A percentile compares a stretch with the other conserved stretches of the same genome.
These are phyloP conservation scores for Dendroctonus ponderosae DNA, from an alignment of 1,140 invertebrate species.

Conservation along the genomic window DNA sequence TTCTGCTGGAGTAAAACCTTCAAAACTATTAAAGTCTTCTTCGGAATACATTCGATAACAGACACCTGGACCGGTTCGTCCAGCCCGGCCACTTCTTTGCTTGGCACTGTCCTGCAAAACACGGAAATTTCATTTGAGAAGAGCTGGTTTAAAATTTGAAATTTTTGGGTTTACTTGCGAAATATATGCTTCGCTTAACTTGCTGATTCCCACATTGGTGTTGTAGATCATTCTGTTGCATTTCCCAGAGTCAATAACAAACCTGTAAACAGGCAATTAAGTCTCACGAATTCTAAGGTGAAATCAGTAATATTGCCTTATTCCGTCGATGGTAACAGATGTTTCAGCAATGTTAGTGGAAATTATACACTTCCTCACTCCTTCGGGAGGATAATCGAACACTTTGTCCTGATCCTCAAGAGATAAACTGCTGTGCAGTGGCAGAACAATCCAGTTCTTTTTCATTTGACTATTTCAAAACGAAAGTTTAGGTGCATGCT, in stretches of 20 bases:
- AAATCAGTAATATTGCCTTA: slow-evolving; percentile 49
- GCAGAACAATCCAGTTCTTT: slow-evolving; percentile 90
- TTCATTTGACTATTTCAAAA: slow-evolving; percentile 61
- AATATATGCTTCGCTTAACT: slow-evolving; percentile 84
- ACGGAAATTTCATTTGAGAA: not conserved
- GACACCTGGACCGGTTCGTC: slow-evolving; percentile 75
- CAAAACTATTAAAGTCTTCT: slow-evolving; percentile 60
- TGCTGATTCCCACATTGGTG: slow-evolving; percentile 60
- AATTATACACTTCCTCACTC: slow-evolving; percentile 94
- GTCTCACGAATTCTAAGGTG: not conserved
- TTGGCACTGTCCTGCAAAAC: slow-evolving; percentile 78
- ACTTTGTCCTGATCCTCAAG: slow-evolving; percentile 96
- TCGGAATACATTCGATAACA: slow-evolving; percentile 87
- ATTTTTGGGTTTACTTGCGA: slow-evolving; percentile 60
- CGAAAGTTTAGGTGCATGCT: no score
- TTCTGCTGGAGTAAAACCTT: slow-evolving; percentile 76
- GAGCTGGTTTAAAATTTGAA: no score
- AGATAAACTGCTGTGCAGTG: slow-evolving; percentile 90
- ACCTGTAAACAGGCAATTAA: slow-evolving; percentile 56
- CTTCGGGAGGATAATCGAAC: slow-evolving; percentile 94
- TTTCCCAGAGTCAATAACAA: slow-evolving; percentile 96
- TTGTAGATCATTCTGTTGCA: slow-evolving; percentile 98
- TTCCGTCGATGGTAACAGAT: slow-evolving; percentile 97
- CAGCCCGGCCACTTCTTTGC: slow-evolving; percentile 87
- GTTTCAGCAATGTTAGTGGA: slow-evolving; percentile 99